Evolutionary conservation across 2,113 vertebrate species (phyloP).

Genomic region (Barbus barbus): DNA sequence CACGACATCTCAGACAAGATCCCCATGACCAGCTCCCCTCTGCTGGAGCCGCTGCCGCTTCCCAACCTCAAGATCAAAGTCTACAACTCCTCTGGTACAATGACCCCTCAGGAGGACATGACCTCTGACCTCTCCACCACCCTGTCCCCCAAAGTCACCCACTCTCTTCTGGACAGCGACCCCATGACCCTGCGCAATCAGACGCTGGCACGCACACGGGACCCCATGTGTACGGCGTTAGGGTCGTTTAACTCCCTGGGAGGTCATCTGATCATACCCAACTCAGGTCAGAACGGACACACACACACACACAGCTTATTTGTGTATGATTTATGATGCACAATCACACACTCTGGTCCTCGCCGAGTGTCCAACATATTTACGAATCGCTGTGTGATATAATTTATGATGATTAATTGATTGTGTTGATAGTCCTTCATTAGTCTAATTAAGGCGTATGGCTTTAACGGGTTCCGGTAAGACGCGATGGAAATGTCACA

Average conservation of each 20-base stretch:
- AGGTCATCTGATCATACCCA: constrained; percentile 92
- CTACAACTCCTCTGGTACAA: constrained; percentile 88
- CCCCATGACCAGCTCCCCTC: constrained; percentile 97
- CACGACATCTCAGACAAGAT: constrained; percentile 98
- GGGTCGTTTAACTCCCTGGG: constrained; percentile 95
- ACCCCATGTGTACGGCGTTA: constrained; percentile 88
- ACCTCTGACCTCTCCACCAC: constrained; percentile 87
- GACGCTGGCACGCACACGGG: constrained; percentile 85
- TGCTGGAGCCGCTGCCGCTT: constrained; percentile 85
- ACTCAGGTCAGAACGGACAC: constrained; percentile 82
- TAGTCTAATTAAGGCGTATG: constrained; percentile 1
- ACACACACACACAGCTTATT: neutral
- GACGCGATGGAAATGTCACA: constrained; percentile 11
- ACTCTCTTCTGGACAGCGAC: constrained; percentile 88
- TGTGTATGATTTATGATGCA: neutral
- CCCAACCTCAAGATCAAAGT: constrained; percentile 97
- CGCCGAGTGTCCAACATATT: neutral
- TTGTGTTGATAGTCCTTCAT: constrained; percentile 24
- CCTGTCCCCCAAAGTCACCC: constrained; percentile 88
- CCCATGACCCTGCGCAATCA: constrained; percentile 86
- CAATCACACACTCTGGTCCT: neutral
- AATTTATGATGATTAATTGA: constrained; percentile 22
- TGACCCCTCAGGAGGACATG: constrained; percentile 92
- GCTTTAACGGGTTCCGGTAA: neutral
- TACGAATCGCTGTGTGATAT: neutral